Percentiles rank a stretch among this genome's conserved stretches.
phyloP scores from a whole-genome alignment of 2,888 invertebrate species.

The Cephus runcator region DNA sequence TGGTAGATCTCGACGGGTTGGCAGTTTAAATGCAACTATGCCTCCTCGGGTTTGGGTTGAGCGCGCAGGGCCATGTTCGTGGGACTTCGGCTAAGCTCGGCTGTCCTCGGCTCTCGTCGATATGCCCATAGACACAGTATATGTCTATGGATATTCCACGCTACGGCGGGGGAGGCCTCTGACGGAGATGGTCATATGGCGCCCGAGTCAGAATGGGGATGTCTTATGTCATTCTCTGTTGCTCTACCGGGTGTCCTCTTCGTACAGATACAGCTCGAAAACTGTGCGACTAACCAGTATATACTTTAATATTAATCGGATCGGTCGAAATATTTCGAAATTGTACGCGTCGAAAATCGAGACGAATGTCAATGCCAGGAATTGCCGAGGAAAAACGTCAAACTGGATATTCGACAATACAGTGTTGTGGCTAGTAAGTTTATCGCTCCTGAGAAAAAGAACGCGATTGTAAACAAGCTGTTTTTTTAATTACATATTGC shows the following conservation, averaged over 20 bases:
- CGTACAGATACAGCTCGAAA: neutral
- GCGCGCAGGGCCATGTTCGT: conserved; percentile 53
- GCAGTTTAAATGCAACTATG: conserved; percentile 62
- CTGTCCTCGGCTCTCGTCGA: conserved; percentile 56
- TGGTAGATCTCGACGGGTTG: conserved; percentile 45
- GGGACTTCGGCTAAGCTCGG: conserved; percentile 47
- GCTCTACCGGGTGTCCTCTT: conserved; percentile 40
- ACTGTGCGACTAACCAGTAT: neutral
- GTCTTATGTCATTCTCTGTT: conserved; percentile 57
- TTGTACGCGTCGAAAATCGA: neutral
- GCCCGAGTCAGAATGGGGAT: conserved; percentile 54
- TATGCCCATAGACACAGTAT: conserved; percentile 58
- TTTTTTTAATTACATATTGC: neutral
- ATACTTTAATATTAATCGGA: neutral
- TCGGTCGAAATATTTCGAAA: neutral
- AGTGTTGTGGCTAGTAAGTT: neutral
- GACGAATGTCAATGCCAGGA: neutral
- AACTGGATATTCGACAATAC: neutral
- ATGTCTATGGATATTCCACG: conserved; percentile 51
- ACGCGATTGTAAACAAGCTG: neutral
- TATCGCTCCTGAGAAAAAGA: neutral
- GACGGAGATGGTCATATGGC: conserved; percentile 58
- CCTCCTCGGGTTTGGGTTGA: conserved; percentile 53
- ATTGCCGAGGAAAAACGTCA: neutral
- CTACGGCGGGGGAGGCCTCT: conserved; percentile 34